Percentiles rank a stretch among this genome's conserved stretches.
Conservation (phyloP, 2,797 vertebrate species). For the Serranus cabrilla region DNA sequence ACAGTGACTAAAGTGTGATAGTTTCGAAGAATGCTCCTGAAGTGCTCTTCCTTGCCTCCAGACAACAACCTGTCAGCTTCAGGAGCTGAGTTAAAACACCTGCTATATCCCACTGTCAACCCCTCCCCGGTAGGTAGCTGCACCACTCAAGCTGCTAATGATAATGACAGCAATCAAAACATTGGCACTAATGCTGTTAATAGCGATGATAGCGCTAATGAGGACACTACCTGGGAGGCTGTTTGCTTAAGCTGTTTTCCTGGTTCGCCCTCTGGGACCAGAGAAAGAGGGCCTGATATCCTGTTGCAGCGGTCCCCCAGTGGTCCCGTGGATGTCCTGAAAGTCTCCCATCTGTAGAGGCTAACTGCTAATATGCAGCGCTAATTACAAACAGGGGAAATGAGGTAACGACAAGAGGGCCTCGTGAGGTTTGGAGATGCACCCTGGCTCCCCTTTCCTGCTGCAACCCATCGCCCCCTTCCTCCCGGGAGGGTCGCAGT, state of each 20-base stretch:
- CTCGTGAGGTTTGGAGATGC: conserved; percentile 39
- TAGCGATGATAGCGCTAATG: conserved; percentile 75
- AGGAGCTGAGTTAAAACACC: conserved; percentile 66
- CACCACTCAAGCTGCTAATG: conserved; percentile 72
- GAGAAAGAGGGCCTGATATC: conserved; percentile 65
- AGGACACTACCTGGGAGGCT: conserved; percentile 81
- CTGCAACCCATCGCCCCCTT: conserved; percentile 44
- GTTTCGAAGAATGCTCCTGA: too few relatives aligned
- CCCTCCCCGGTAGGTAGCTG: conserved; percentile 62
- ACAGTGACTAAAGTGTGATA: too few relatives aligned
- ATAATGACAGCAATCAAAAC: conserved; percentile 80
- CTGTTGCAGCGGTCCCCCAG: conserved; percentile 61
- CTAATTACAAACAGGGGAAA: conserved; percentile 83
- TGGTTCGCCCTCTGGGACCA: conserved; percentile 68
- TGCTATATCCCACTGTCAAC: conserved; percentile 61
- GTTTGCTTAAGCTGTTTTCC: conserved; percentile 82
- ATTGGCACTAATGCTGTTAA: conserved; percentile 77
- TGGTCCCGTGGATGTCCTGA: conserved; percentile 59
- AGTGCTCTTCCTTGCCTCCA: conserved; percentile 20
- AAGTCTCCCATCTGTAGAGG: conserved; percentile 46
- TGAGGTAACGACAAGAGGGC: conserved; percentile 65
- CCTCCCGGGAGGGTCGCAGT: conserved; percentile 40
- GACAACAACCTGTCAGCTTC: conserved; percentile 50
- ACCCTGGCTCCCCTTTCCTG: conserved; percentile 52
- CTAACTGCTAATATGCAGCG: conserved; percentile 67